phyloP scores from a whole-genome alignment of 1,140 invertebrate species.

The Drosophila jambulina region DNA sequence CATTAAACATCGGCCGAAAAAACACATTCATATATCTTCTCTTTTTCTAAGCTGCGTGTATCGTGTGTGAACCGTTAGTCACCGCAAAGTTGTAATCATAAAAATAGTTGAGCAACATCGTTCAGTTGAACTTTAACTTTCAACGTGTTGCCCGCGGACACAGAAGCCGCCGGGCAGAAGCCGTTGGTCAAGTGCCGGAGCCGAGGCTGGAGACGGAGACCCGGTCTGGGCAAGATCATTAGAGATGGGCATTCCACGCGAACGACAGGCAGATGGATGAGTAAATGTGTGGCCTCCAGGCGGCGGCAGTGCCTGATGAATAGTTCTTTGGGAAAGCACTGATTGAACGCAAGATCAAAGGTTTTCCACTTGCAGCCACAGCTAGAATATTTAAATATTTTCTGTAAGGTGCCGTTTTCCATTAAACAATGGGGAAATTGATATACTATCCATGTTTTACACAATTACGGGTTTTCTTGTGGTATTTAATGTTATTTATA shows the following conservation, averaged over 20 bases:
- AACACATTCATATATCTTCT: slow-evolving; percentile 22
- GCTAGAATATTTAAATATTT: slow-evolving; percentile 6
- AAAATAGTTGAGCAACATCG: slow-evolving; percentile 74
- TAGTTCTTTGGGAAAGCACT: slow-evolving; percentile 16
- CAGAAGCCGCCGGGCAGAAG: slow-evolving; percentile 41
- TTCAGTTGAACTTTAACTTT: slow-evolving; percentile 79
- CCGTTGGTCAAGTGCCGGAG: slow-evolving; percentile 42
- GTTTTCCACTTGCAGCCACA: slow-evolving; percentile 3
- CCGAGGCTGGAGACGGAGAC: neutral
- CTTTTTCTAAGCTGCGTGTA: neutral
- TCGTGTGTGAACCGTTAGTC: slow-evolving; percentile 65
- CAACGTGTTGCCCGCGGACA: slow-evolving; percentile 24
- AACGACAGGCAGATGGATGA: slow-evolving; percentile 10
- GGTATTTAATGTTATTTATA: neutral
- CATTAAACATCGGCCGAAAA: slow-evolving; percentile 60
- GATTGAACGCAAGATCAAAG: slow-evolving; percentile 39
- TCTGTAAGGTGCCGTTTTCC: neutral
- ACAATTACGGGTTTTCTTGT: no score
- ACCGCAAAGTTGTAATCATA: slow-evolving; percentile 72
- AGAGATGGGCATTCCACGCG: slow-evolving; percentile 23
- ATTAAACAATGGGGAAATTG: neutral
- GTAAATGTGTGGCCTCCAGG: slow-evolving; percentile 30
- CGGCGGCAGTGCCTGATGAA: slow-evolving; percentile 18
- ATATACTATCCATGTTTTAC: neutral
- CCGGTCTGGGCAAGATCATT: slow-evolving; percentile 30